These are phyloP conservation scores for Andrena marginata DNA, from an alignment of 2,888 invertebrate species.

Conservation along the genomic window DNA sequence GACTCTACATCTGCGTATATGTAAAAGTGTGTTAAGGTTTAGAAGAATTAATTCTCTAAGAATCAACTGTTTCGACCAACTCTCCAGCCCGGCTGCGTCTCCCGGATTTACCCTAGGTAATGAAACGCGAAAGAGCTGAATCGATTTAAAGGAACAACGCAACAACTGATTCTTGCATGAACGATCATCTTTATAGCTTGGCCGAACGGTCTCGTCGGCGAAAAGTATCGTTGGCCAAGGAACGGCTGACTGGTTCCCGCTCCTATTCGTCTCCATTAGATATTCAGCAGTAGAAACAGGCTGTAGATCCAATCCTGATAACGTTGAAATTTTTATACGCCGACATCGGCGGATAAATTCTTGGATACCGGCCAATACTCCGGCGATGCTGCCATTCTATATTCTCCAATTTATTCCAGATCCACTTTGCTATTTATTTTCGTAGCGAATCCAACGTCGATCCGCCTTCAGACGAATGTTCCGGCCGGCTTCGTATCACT, in stretches of 20 bases:
- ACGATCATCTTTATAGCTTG: background rate
- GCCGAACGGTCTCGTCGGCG: background rate
- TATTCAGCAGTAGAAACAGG: conserved; percentile 47
- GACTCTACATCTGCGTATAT: no score
- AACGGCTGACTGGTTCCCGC: conserved; percentile 19
- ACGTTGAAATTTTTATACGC: conserved; percentile 76
- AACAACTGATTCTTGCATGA: background rate
- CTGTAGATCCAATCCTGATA: conserved; percentile 62
- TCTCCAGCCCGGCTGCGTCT: no score
- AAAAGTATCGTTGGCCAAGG: conserved; percentile 35
- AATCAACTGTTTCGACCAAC: no score
- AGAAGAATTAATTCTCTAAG: no score
- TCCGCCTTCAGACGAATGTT: conserved; percentile 51
- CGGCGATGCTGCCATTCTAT: conserved; percentile 36
- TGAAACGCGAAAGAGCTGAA: no score
- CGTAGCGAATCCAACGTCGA: conserved; percentile 48
- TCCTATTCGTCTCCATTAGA: conserved; percentile 50
- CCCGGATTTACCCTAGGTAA: no score
- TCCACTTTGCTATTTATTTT: conserved; percentile 62
- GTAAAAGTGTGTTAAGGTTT: no score
- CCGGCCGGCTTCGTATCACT: conserved; percentile 29
- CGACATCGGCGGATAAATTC: conserved; percentile 70
- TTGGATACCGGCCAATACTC: conserved; percentile 67
- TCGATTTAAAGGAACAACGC: no score
- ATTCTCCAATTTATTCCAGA: conserved; percentile 64